phyloP scores from a whole-genome alignment of 2,113 vertebrate species.

The Tringa solitaria region DNA sequence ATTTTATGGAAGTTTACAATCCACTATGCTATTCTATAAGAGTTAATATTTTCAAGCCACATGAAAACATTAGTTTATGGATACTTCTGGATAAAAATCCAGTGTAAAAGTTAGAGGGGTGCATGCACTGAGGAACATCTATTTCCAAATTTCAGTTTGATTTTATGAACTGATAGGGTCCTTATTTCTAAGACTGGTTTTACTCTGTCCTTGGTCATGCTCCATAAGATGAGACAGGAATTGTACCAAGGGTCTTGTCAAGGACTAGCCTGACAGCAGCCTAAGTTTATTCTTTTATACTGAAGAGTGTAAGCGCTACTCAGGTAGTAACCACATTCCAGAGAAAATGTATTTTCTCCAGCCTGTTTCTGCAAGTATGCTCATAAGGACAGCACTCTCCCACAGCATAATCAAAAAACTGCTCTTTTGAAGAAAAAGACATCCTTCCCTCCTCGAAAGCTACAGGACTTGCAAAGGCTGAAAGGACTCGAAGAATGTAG shows the following conservation, averaged over 20 bases:
- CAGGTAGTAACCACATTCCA: neutral
- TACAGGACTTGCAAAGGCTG: neutral
- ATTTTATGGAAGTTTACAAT: neutral
- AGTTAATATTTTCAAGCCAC: neutral
- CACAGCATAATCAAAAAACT: neutral
- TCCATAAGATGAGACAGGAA: neutral
- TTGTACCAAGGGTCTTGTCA: neutral
- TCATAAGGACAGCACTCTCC: neutral
- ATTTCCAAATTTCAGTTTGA: neutral
- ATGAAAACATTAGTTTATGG: neutral
- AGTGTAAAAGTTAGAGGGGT: neutral
- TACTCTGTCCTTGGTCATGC: neutral
- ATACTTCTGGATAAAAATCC: neutral
- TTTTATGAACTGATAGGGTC: neutral
- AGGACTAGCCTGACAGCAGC: neutral
- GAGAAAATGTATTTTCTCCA: neutral
- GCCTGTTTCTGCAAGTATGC: neutral
- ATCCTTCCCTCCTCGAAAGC: fast-evolving
- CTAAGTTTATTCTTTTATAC: neutral
- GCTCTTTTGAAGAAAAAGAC: neutral
- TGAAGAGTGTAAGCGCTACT: neutral
- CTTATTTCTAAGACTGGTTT: neutral
- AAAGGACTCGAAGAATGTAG: neutral
- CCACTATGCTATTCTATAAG: neutral
- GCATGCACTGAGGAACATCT: neutral